Percentiles rank a stretch among this genome's conserved stretches.
phyloP scores from a whole-genome alignment of 2,888 invertebrate species.

The Aricia artaxerxes region DNA sequence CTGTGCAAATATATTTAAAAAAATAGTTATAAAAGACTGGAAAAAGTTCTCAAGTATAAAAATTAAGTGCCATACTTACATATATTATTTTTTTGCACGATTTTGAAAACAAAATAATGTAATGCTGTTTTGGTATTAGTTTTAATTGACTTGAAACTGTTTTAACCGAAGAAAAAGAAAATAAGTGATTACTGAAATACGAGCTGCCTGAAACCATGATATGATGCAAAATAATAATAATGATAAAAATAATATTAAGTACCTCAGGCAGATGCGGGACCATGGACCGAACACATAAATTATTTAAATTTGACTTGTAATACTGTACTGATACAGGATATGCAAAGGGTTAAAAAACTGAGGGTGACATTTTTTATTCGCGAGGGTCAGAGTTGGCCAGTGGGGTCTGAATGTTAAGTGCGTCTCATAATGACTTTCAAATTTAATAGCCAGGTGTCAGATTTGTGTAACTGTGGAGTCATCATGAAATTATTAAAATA shows the following conservation, averaged over 20 bases:
- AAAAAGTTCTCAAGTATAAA: no score
- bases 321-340: slow-evolving; percentile 74
- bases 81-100: no score
- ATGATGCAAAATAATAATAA: neutral
- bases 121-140: no score
- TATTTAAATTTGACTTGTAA: slow-evolving; percentile 80
- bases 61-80: no score
- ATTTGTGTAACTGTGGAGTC: neutral
- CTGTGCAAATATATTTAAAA: no score
- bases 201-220: neutral
- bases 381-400: slow-evolving; percentile 63
- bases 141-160: no score
- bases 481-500: neutral
- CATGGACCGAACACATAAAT: slow-evolving; percentile 66
- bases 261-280: slow-evolving; percentile 59
- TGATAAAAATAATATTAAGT: slow-evolving; percentile 22
- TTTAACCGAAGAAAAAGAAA: no score
- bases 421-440: slow-evolving; percentile 52
- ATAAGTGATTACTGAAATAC: no score
- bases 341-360: slow-evolving; percentile 73
- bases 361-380: slow-evolving; percentile 71
- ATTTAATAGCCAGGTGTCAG: slow-evolving; percentile 29
- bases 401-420: slow-evolving; percentile 63
- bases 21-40: no score
- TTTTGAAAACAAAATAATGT: no score